Evolutionary conservation across 2,888 invertebrate species (phyloP), one percentile per base, ranked within the genome.

Genomic region (Agrotis ipsilon): DNA sequence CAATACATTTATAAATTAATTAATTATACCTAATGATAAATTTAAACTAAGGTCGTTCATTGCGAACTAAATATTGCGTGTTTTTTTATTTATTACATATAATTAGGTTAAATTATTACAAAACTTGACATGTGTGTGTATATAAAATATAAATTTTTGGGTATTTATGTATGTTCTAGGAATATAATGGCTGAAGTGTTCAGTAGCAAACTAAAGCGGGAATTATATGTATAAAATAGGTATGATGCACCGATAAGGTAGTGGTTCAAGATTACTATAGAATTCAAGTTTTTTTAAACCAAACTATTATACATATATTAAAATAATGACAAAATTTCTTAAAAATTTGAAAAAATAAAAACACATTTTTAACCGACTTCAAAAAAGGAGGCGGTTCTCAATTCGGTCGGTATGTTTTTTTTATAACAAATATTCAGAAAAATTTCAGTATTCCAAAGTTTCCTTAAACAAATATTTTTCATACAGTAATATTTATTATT

Each of bases 21-120:
- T 75, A 69, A 72, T 45, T 49, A 67, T 83, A 83, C 14, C 46
- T 74, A 81, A 81, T 13, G 48, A 69, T 75, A 83, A 77, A 81
- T 75, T 80, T 75, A 21, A 84, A 85, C 71, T 83, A 80, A 84
- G 75, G 13, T 72, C 24, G 68, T 79, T 83, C 43, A 68, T 72
- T 65, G 70, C 59, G 58, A 73, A 82, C 67, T 78, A 74, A 75
- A 83, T 85, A 81, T 83, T 83, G 85, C 83, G 46, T 78, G 61
- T 72, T 52, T 76, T 57, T 32, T 55, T 27, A 73, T 59, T 57
- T 59, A 51, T 64, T 46, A 51, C 9, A 39, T 45, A 49, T 59
- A 54, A 55, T 58, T 58, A 68, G 59, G 61, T 58, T 55, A 81
- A 75, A 72, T 63, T 62, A 68, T 63, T 51, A 66, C 19, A 61